Evolutionary conservation across 92 coral and sea anemone genomes (phyloP).

Genomic region (Blastomussa wellsi): DNA sequence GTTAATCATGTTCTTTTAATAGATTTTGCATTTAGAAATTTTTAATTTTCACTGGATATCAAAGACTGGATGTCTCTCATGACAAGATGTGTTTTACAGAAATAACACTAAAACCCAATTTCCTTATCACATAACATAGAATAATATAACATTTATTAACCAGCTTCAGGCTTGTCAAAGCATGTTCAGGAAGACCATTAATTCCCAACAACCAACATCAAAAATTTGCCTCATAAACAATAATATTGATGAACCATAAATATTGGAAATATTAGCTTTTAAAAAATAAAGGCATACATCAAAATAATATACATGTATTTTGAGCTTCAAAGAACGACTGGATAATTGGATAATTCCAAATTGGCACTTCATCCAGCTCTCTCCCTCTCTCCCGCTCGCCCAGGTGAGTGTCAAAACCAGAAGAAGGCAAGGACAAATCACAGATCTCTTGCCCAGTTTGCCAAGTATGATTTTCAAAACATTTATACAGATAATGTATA

Average conservation of each 20-base stretch:
- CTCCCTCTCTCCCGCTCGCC: too few species aligned
- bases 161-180: neutral
- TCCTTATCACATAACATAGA: too few species aligned
- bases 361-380: too few species aligned
- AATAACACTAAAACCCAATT: neutral
- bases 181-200: neutral
- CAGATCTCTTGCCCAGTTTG: too few species aligned
- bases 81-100: neutral
- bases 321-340: neutral
- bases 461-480: too few species aligned
- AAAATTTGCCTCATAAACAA: neutral
- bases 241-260: neutral
- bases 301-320: neutral
- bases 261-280: neutral
- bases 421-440: too few species aligned
- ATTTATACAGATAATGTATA: too few species aligned
- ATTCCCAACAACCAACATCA: neutral
- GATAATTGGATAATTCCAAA: too few species aligned
- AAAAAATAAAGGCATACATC: neutral
- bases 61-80: neutral
- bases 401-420: too few species aligned
- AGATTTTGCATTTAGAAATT: neutral
- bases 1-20: neutral
- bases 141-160: too few species aligned
- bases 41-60: neutral